Evolutionary conservation across 2,888 invertebrate species (phyloP), one percentile per base, ranked within the genome.

Genomic region (Drosophila kanekoi): DNA sequence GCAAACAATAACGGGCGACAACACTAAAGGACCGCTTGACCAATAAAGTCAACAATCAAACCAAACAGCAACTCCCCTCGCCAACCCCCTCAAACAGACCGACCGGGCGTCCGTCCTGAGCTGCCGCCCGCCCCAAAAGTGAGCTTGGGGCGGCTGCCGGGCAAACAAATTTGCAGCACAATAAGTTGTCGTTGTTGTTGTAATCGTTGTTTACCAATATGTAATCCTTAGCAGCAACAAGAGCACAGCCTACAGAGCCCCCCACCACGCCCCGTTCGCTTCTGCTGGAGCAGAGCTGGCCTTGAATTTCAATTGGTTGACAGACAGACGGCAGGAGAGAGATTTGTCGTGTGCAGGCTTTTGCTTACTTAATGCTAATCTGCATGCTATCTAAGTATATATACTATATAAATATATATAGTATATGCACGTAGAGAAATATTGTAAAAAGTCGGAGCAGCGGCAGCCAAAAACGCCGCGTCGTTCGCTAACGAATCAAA

Each of bases 401-500:
- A 14, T 38, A n/a, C n/a, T 37, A 14, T 38, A 5, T 14, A 38
- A n/a, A 38, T 58, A 28, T n/a, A 18, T 57, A 38, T 56, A 43
- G 13, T 59, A 45, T 57, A 53, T 49, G 37, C 37, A 47, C 18
- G 32, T 58, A 58, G 44, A 54, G 66, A 41, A 43, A 14, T 8
- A 45, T 8, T 28, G 32, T 52, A 69, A 76, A 67, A 70, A 73
- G 69, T 58, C 54, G 33, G 18, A 20, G 37, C 28, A 48, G 44
- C 20, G 33, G 52, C 38, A 49, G 48, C 41, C 40, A 68, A 74
- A 77, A 71, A 68, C 67, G 71, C 71, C 80, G 76, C 87, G 80
- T 76, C 83, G 81, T 88, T 91, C 86, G 81, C 90, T 91, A 92
- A 92, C 92, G 92, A 92, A 91, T 92, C 92, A 91, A 91, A 92